These are phyloP conservation scores for Laticauda laticaudata DNA, from an alignment of 2,113 vertebrate genomes.

Conservation along the genomic window DNA sequence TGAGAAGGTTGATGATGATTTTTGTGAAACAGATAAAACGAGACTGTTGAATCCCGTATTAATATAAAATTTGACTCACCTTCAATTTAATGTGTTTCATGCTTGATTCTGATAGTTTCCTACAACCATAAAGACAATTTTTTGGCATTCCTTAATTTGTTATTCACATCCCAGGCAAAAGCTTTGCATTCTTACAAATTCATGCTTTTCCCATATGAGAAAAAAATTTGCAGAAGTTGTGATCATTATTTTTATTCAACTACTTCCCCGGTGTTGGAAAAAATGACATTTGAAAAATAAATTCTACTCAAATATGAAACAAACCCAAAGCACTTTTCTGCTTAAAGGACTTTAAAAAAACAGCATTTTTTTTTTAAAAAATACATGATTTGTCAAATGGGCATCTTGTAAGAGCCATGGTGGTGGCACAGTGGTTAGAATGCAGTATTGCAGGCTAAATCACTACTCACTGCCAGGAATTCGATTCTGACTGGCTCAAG, in stretches of 20 bases:
- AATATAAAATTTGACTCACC: slow-evolving; percentile 25
- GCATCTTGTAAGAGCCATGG: background rate
- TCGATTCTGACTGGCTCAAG: background rate
- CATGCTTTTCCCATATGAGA: background rate
- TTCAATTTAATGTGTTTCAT: slow-evolving; percentile 17
- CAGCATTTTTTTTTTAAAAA: background rate
- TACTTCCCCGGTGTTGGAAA: background rate
- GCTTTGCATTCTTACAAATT: background rate
- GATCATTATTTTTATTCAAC: background rate
- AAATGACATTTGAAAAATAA: background rate
- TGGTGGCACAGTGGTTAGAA: background rate
- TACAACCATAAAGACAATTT: slow-evolving; percentile 7
- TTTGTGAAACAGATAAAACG: slow-evolving; percentile 39
- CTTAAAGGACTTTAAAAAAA: background rate
- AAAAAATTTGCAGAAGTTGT: background rate
- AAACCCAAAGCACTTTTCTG: background rate
- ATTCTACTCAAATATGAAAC: background rate
- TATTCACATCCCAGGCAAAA: background rate
- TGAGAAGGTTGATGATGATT: slow-evolving; percentile 32
- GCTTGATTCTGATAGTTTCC: slow-evolving; percentile 28
- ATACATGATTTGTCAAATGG: background rate
- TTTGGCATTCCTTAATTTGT: background rate
- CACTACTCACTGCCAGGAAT: background rate
- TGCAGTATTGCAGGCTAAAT: background rate
- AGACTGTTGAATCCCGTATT: slow-evolving; percentile 23